A percentile compares a stretch with the other conserved stretches of the same genome.
phyloP scores from a whole-genome alignment of 2,888 invertebrate genomes.

The Oegoconia quadripuncta region DNA sequence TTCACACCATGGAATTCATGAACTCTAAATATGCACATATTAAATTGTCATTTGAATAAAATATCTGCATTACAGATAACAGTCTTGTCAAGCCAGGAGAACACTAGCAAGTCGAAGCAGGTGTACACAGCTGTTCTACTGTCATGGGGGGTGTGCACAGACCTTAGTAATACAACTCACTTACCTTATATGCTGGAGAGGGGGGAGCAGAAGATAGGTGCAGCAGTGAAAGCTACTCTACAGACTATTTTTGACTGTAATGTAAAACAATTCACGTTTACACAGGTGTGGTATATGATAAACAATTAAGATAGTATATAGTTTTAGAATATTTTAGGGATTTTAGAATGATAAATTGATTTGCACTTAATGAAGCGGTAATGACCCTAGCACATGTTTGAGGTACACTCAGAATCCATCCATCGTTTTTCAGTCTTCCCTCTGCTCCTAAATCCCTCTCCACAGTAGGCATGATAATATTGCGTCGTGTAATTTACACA shows the following conservation, averaged over 20 bases:
- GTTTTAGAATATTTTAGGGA: no score
- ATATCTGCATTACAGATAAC: constrained; percentile 44
- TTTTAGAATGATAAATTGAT: no score
- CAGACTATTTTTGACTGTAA: constrained; percentile 69
- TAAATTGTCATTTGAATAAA: no score
- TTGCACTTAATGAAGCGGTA: no score
- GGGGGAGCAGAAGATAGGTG: constrained; percentile 55
- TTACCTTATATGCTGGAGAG: constrained; percentile 67
- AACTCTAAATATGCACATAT: no score
- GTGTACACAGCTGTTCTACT: constrained; percentile 55
- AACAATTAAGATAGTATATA: neutral
- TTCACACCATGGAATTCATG: no score
- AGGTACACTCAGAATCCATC: no score
- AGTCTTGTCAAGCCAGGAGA: constrained; percentile 44
- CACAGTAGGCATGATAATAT: no score
- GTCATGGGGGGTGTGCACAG: constrained; percentile 56
- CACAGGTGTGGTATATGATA: constrained; percentile 45
- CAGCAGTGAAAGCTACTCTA: constrained; percentile 50
- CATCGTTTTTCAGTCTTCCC: no score
- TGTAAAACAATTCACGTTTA: constrained; percentile 57
- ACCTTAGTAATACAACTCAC: constrained; percentile 43
- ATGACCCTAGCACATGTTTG: no score
- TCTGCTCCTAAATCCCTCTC: no score
- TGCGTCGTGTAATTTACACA: no score
- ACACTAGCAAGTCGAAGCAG: constrained; percentile 38